Base-by-base conservation (phyloP, 2,888 invertebrate genomes). In the Eugnorisma glareosa region DNA sequence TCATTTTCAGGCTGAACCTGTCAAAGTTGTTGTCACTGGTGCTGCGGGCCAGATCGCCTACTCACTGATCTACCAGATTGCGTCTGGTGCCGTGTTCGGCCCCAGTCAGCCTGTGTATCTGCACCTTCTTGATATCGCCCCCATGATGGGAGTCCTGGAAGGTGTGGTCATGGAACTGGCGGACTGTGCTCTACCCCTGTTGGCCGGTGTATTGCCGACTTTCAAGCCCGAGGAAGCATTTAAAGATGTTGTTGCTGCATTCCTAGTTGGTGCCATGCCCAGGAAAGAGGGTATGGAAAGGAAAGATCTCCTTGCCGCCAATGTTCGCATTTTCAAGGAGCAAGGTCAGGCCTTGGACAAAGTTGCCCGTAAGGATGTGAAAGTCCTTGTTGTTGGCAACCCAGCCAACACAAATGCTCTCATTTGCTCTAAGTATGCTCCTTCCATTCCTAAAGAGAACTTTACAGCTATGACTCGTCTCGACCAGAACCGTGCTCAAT, bases 41-140 rank as follows among this genome's bases (percentile, higher is more conserved):
- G 99, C 99, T 89, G 99, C 99, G 81, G 99, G 99, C 31, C 99
- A 99, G 97, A 99, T 99, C 89, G 99, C 99, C 80, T 99, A 99
- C 95, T 99, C 99, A 4, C 97, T 99, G 66, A 97, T 99, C 24
- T 99, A 99, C 93, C 98, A 99, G 96, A 97, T 99, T 88, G 99
- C 99, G 24, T 99, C 99, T 90, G 99, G 99, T 80, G 98, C 99
- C 93, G 99, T 99, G 0, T 99, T 99, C 94, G 99, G 99, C 48
- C 97, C 97, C 70, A 97, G 98, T 67, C 99, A 99, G 95, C 98
- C 98, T 0, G 97, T 99, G 40, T 98, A 98, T 92, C 97, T 99
- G 67, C 98, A 99, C 92, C 97, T 99, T 86, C 97, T 99, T 89
- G 99, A 99, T 96, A 99, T 99, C 91, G 98, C 98, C 77, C 98